Conservation (phyloP, 2,888 invertebrate genomes). For the Apoda limacodes region DNA sequence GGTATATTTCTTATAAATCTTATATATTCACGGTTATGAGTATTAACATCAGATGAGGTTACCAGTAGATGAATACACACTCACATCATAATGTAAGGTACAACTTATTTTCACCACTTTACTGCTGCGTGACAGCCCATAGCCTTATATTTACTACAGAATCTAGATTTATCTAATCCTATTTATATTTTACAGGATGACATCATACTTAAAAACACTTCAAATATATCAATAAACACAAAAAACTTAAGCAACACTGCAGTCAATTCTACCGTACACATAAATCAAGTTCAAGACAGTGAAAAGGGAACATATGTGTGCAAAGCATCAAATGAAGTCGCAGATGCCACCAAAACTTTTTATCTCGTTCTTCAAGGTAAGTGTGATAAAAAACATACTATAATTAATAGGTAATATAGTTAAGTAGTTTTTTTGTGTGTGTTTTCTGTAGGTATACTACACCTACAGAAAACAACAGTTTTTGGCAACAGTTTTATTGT, state of each 20-base stretch:
- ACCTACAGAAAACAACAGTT: background rate
- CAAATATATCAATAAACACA: conserved; percentile 22
- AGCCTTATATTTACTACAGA: background rate
- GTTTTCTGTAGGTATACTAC: too few relatives aligned
- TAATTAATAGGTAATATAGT: too few relatives aligned
- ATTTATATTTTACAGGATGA: conserved; percentile 24
- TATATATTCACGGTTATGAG: too few relatives aligned
- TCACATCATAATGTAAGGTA: too few relatives aligned
- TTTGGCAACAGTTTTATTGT: too few relatives aligned
- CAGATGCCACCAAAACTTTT: conserved; percentile 21
- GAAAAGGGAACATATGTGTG: conserved; percentile 40
- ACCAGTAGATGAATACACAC: too few relatives aligned
- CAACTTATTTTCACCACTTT: too few relatives aligned
- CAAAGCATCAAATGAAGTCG: conserved; percentile 22
- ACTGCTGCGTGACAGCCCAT: too few relatives aligned
- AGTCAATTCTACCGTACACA: conserved; percentile 37
- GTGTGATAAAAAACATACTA: too few relatives aligned
- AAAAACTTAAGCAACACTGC: conserved; percentile 26
- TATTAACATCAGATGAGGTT: too few relatives aligned
- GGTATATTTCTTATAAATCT: too few relatives aligned
- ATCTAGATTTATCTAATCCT: conserved; percentile 17
- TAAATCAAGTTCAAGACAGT: conserved; percentile 29
- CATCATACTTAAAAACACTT: conserved; percentile 17
- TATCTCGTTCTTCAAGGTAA: conserved; percentile 32
- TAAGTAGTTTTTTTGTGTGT: too few relatives aligned